Evolutionary conservation across 2,113 vertebrate genomes (phyloP).

Genomic region (Parotia lawesii): DNA sequence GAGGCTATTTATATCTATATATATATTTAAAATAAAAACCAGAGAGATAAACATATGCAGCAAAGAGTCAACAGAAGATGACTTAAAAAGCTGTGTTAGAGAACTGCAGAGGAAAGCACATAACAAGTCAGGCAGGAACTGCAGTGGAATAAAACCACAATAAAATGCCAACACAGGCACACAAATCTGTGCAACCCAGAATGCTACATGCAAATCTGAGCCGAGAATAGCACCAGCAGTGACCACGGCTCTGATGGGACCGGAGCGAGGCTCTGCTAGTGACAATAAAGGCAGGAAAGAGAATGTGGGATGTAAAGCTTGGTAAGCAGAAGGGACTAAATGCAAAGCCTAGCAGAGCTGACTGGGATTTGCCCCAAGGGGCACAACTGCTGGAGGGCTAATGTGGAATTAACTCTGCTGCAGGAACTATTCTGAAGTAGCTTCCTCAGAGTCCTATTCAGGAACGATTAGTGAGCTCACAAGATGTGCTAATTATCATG

Average conservation of each 20-base stretch:
- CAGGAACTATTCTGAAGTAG: conserved; percentile 11
- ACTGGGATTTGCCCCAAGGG: neutral
- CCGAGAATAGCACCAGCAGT: conserved; percentile 33
- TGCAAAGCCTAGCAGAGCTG: neutral
- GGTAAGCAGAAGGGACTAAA: neutral
- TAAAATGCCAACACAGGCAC: conserved; percentile 52
- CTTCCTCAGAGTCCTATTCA: conserved; percentile 41
- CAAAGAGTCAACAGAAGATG: neutral
- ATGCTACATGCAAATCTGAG: conserved; percentile 22
- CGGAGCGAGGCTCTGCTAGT: neutral
- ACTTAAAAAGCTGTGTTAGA: conserved; percentile 41
- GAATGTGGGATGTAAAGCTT: neutral
- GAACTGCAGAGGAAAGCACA: conserved; percentile 44
- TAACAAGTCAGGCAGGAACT: conserved; percentile 51
- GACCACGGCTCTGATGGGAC: neutral
- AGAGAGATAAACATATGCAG: neutral
- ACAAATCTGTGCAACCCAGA: conserved; percentile 27
- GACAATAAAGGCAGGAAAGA: neutral
- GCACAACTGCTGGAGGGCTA: conserved; percentile 15
- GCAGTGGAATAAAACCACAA: conserved; percentile 52
- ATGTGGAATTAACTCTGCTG: conserved; percentile 36
- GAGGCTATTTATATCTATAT: neutral
- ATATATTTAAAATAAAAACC: neutral
- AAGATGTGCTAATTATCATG: conserved; percentile 48
- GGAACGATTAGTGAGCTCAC: conserved; percentile 50